phyloP scores from a whole-genome alignment of 2,888 invertebrate genomes.

The Hemicrepidius hirtus region DNA sequence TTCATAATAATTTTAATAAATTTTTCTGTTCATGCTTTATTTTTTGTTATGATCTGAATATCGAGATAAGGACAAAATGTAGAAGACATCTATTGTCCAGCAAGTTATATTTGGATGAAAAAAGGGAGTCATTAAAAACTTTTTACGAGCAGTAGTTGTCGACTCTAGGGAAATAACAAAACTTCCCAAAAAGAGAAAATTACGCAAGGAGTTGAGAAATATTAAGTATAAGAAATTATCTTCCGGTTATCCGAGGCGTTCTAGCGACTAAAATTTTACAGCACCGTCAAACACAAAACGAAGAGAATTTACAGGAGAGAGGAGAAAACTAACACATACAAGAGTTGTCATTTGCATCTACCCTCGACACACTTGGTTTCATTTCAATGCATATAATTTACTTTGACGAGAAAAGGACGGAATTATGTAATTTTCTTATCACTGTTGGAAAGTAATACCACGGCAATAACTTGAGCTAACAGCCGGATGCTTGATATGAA shows the following conservation, averaged over 20 bases:
- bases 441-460: constrained; percentile 43
- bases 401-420: constrained; percentile 37
- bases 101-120: constrained; percentile 33
- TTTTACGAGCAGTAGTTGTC: constrained; percentile 48
- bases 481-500: constrained; percentile 51
- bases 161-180: constrained; percentile 48
- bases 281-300: constrained; percentile 21
- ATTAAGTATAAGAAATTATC: constrained; percentile 50
- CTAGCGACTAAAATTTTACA: constrained; percentile 35
- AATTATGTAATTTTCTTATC: constrained; percentile 52
- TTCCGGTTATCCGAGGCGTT: constrained; percentile 35
- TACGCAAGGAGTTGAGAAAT: constrained; percentile 38
- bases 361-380: constrained; percentile 29
- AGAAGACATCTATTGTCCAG: background rate
- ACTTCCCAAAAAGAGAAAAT: constrained; percentile 49
- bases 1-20: too few species aligned
- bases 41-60: too few species aligned
- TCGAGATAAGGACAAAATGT: too few species aligned
- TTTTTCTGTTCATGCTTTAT: too few species aligned
- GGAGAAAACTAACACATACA: constrained; percentile 18
- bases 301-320: background rate
- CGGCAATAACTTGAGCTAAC: constrained; percentile 48
- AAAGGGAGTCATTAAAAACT: constrained; percentile 48
- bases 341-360: constrained; percentile 37
- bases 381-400: constrained; percentile 38